Conservation (phyloP, 1,140 invertebrate genomes). For the Physella acuta region DNA sequence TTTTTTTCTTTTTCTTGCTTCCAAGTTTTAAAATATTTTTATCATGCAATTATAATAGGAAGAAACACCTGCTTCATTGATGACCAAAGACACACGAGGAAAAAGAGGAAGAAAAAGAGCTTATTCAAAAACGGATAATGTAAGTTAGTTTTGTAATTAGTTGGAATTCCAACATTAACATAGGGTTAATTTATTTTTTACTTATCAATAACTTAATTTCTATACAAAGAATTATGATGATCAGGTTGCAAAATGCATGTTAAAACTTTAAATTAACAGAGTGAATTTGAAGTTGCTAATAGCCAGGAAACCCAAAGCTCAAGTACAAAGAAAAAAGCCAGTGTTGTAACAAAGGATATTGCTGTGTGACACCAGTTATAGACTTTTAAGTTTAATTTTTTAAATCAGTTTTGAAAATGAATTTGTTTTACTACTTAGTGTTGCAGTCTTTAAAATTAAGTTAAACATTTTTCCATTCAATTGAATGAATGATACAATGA, state of each 20-base stretch:
- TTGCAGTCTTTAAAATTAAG: too few relatives aligned
- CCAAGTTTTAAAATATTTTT: background rate
- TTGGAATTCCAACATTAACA: background rate
- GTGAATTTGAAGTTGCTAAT: conserved; percentile 16
- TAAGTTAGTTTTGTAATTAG: too few relatives aligned
- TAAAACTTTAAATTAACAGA: background rate
- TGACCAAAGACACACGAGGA: background rate
- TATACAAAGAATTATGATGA: background rate
- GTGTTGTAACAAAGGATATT: conserved; percentile 15
- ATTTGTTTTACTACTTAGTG: too few relatives aligned
- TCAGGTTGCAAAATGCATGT: background rate
- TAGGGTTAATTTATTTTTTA: background rate
- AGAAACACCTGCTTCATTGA: background rate
- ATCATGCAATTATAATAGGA: background rate
- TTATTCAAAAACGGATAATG: conserved; percentile 12
- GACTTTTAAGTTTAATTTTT: too few relatives aligned
- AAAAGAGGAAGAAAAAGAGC: conserved; percentile 12
- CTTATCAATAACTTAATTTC: background rate
- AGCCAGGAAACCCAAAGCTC: background rate
- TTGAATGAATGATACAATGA: too few relatives aligned
- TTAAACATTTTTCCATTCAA: too few relatives aligned
- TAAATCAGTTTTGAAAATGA: too few relatives aligned
- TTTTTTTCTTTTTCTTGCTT: background rate
- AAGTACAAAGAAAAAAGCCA: conserved; percentile 17
- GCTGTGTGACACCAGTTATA: conserved; percentile 1